Conservation (phyloP, 64 coral and sea anemone species). For the Montipora sp. region DNA sequence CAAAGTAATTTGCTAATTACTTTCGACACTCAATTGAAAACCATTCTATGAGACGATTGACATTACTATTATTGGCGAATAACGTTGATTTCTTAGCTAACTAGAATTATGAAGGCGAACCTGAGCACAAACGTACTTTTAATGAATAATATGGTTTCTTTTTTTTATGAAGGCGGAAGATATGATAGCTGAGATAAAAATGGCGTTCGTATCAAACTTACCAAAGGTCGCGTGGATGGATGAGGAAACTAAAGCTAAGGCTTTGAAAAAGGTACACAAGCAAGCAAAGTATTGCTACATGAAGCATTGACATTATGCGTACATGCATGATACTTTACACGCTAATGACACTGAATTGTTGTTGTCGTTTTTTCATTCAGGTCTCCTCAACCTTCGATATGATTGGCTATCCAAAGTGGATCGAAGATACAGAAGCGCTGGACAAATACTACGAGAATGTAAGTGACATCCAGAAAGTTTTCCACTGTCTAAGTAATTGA, state of each 20-base stretch:
- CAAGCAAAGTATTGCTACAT: neutral
- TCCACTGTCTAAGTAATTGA: neutral
- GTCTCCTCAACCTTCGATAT: slow-evolving; percentile 84
- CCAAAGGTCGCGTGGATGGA: slow-evolving; percentile 95
- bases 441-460: slow-evolving; percentile 95
- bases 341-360: neutral
- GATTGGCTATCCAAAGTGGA: slow-evolving; percentile 97
- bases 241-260: slow-evolving; percentile 70
- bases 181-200: slow-evolving; percentile 86
- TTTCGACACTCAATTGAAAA: too few species aligned
- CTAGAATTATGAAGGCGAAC: too few species aligned
- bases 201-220: slow-evolving; percentile 74
- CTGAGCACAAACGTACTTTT: too few species aligned
- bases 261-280: slow-evolving; percentile 75
- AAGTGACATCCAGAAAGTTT: slow-evolving; percentile 1
- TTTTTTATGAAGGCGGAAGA: slow-evolving; percentile 60
- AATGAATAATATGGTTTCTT: neutral
- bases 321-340: neutral
- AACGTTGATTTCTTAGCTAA: too few species aligned
- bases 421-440: slow-evolving; percentile 73
- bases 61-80: too few species aligned
- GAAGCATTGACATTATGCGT: too few species aligned
- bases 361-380: slow-evolving; percentile 21
- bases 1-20: too few species aligned
- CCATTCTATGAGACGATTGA: too few species aligned